Percentiles rank a stretch among this genome's conserved stretches.
phyloP scores from a whole-genome alignment of 1,140 invertebrate species.

The Linepithema humile region DNA sequence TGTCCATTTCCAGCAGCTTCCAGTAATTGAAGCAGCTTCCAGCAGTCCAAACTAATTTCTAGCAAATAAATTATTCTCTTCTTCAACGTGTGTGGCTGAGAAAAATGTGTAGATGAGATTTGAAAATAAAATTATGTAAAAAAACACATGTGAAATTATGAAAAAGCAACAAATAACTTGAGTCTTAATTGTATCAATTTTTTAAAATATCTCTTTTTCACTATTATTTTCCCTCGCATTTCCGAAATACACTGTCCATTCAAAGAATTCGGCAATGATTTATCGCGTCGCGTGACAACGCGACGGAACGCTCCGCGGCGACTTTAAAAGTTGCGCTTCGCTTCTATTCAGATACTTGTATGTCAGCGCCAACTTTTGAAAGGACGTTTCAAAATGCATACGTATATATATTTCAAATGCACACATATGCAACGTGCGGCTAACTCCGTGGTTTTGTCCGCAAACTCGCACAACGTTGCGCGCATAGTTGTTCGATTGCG shows the following conservation, averaged over 20 bases:
- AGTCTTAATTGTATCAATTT: too few species aligned
- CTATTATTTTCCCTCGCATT: neutral
- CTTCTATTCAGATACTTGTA: slow-evolving; percentile 17
- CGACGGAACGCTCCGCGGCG: neutral
- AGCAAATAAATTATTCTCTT: neutral
- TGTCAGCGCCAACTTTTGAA: slow-evolving; percentile 37
- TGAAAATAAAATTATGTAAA: too few species aligned
- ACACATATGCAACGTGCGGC: slow-evolving; percentile 10
- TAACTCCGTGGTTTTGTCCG: slow-evolving; percentile 35
- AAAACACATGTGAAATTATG: neutral
- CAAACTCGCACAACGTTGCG: slow-evolving; percentile 9
- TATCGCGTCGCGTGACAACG: neutral
- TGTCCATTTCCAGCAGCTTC: neutral
- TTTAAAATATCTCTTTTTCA: neutral
- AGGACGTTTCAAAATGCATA: slow-evolving; percentile 31
- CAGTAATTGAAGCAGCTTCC: neutral
- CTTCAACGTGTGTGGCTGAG: neutral
- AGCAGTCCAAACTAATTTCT: neutral
- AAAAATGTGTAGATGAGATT: too few species aligned
- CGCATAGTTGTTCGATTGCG: slow-evolving; percentile 37
- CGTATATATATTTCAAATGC: too few species aligned
- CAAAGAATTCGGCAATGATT: slow-evolving; percentile 15
- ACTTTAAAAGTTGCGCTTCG: slow-evolving; percentile 29
- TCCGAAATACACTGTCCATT: neutral
- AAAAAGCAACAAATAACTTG: neutral